Percentiles rank a stretch among this genome's conserved stretches.
phyloP scores from a whole-genome alignment of 2,888 invertebrate genomes.

The Caenorhabditis wallacei region DNA sequence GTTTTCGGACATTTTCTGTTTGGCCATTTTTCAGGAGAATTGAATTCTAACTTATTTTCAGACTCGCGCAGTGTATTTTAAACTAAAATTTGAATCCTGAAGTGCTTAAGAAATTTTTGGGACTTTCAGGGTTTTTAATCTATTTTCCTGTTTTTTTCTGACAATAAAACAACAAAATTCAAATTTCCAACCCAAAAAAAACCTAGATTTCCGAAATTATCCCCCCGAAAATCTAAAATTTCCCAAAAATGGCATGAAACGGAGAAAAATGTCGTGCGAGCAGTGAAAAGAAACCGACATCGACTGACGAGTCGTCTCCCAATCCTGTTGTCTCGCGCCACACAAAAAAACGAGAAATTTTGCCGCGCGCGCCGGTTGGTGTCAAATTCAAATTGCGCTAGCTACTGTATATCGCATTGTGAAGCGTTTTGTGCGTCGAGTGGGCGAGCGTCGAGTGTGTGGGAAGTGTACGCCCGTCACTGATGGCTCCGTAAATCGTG shows the following conservation, averaged over 20 bases:
- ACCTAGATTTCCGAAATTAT: too few species aligned
- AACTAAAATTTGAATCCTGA: too few species aligned
- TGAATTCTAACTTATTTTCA: too few species aligned
- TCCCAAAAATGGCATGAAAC: neutral
- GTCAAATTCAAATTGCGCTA: conserved; percentile 28
- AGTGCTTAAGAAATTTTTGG: too few species aligned
- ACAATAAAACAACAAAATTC: too few species aligned
- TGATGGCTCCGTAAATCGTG: conserved; percentile 58
- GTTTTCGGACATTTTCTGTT: too few species aligned
- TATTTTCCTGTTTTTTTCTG: too few species aligned
- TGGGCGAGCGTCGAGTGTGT: conserved; percentile 31
- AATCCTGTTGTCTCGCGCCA: conserved; percentile 35
- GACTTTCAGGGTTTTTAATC: too few species aligned
- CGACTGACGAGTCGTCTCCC: neutral
- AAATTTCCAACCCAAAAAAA: neutral
- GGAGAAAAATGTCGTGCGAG: neutral
- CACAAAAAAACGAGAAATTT: conserved; percentile 11
- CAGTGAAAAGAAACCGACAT: conserved; percentile 12
- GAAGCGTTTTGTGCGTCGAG: conserved; percentile 52
- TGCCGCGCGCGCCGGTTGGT: conserved; percentile 37
- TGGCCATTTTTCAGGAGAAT: too few species aligned
- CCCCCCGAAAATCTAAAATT: too few species aligned
- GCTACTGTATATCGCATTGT: conserved; percentile 41
- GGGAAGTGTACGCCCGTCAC: conserved; percentile 56
- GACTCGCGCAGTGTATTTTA: too few species aligned